A percentile compares a stretch with the other conserved stretches of the same genome.
Conservation (phyloP, 2,797 vertebrate species). For the Lerista edwardsae region DNA sequence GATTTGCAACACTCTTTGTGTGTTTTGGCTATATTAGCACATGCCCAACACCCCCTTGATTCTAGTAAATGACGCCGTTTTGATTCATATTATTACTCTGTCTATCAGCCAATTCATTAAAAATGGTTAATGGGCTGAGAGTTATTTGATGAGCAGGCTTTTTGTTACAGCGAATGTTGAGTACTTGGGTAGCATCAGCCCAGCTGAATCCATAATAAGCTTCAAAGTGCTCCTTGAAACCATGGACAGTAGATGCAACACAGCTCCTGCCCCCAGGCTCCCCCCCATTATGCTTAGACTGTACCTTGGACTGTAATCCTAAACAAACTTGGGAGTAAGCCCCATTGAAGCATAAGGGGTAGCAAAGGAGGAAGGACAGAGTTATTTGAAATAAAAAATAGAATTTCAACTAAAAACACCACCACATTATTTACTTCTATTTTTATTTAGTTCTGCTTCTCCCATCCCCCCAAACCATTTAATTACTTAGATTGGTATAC, state of each 20-base stretch:
- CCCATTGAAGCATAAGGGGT: no score
- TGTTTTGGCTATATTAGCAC: neutral
- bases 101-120: neutral
- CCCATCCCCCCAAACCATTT: neutral
- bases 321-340: no score
- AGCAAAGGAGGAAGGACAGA: no score
- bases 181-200: neutral
- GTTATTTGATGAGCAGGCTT: neutral
- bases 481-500: neutral
- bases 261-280: neutral
- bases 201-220: slow-evolving; percentile 13
- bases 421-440: no score
- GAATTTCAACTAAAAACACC: neutral
- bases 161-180: neutral
- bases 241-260: neutral
- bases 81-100: neutral
- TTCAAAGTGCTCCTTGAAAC: neutral
- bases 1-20: neutral
- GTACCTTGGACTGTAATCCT: no score
- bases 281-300: neutral
- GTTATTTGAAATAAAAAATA: no score
- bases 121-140: neutral
- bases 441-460: neutral
- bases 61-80: neutral
- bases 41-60: neutral